phyloP scores from a whole-genome alignment of 1,140 invertebrate genomes.

The Chrysopa pallens region DNA sequence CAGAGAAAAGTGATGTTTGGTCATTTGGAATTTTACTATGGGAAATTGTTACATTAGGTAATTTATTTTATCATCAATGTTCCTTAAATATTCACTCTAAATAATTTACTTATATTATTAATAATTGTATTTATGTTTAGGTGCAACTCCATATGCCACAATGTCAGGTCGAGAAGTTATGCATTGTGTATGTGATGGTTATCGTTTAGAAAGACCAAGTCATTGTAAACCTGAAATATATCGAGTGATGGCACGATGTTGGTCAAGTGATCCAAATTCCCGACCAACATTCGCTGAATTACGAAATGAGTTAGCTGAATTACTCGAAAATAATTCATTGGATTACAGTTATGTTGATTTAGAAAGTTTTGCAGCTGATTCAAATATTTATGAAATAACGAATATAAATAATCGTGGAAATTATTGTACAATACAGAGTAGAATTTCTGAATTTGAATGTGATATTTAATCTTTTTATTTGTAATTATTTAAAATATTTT shows the following conservation, averaged over 20 bases:
- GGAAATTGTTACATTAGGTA: conserved; percentile 70
- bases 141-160: conserved; percentile 64
- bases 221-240: conserved; percentile 60
- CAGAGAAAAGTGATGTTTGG: conserved; percentile 70
- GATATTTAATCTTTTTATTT: conserved; percentile 25
- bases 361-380: conserved; percentile 55
- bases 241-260: conserved; percentile 53
- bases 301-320: conserved; percentile 44
- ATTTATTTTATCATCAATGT: conserved; percentile 6
- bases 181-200: conserved; percentile 51
- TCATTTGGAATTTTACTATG: conserved; percentile 70
- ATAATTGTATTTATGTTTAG: conserved; percentile 22
- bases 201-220: conserved; percentile 51
- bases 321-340: conserved; percentile 48
- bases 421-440: conserved; percentile 1
- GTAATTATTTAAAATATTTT: no score
- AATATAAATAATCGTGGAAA: conserved; percentile 1
- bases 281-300: conserved; percentile 51
- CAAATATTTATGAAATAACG: conserved; percentile 26
- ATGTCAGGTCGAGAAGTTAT: conserved; percentile 64
- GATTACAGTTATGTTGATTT: conserved; percentile 58
- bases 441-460: conserved; percentile 39
- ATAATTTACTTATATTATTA: background rate
- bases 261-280: conserved; percentile 54
- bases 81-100: no score